Percentiles rank a stretch among this genome's conserved stretches.
Conservation (phyloP, 2,888 invertebrate species). For the Clivina fossor region DNA sequence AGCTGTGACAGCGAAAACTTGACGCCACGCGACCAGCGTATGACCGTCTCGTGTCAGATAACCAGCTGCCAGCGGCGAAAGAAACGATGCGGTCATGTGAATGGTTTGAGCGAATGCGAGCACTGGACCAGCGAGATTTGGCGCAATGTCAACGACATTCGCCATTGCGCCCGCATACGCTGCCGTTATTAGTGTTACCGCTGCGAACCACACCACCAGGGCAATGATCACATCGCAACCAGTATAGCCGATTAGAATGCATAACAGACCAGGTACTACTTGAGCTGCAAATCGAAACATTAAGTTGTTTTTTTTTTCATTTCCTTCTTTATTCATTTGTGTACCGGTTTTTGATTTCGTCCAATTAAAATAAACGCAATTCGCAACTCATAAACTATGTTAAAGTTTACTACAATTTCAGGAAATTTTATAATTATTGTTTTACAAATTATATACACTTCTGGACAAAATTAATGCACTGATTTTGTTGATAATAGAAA, state of each 20-base stretch:
- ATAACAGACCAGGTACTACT: slow-evolving; percentile 67
- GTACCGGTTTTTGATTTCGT: too few species aligned
- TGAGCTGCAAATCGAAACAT: too few species aligned
- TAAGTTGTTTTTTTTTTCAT: slow-evolving; percentile 11
- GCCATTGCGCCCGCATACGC: slow-evolving; percentile 76
- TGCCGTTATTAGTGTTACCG: slow-evolving; percentile 70
- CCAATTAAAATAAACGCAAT: too few species aligned
- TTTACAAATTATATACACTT: too few species aligned
- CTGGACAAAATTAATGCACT: too few species aligned
- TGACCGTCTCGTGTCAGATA: slow-evolving; percentile 59
- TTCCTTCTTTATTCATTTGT: slow-evolving; percentile 44
- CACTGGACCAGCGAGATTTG: slow-evolving; percentile 75
- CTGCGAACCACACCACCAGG: slow-evolving; percentile 66
- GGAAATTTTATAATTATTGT: too few species aligned
- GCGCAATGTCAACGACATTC: slow-evolving; percentile 74
- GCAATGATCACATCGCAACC: slow-evolving; percentile 62
- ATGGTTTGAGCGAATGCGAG: slow-evolving; percentile 76
- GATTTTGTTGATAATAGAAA: too few species aligned
- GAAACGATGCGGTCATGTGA: slow-evolving; percentile 73
- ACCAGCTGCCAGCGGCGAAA: slow-evolving; percentile 67
- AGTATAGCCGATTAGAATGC: slow-evolving; percentile 64
- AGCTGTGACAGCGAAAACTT: slow-evolving; percentile 65
- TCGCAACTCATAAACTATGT: too few species aligned
- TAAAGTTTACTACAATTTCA: too few species aligned
- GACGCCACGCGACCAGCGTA: slow-evolving; percentile 62